These are phyloP conservation scores for Idaea biselata DNA, from an alignment of 2,888 invertebrate species.

Conservation along the genomic window DNA sequence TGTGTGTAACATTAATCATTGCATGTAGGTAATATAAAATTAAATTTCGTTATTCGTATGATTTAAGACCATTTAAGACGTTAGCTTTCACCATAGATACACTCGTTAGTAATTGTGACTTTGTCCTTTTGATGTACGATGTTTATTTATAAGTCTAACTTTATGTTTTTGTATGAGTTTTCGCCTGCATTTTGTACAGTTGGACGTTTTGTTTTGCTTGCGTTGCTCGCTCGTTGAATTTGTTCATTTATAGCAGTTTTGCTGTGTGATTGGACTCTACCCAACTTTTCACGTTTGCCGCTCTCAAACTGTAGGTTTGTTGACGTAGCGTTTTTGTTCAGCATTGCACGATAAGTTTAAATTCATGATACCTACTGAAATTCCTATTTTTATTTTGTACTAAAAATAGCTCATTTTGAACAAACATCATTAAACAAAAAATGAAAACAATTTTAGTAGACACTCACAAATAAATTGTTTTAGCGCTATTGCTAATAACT, in stretches of 20 bases:
- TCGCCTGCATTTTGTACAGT: conserved; percentile 6
- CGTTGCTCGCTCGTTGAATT: conserved; percentile 18
- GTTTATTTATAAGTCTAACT: not conserved
- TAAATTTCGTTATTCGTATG: not conserved
- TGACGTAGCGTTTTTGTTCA: not conserved
- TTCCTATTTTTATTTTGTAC: not conserved
- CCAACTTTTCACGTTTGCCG: not conserved
- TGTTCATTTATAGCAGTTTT: conserved; percentile 10
- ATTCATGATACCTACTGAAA: not conserved
- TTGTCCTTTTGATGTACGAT: not conserved
- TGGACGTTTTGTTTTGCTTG: conserved; percentile 11
- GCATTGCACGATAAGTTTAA: not conserved
- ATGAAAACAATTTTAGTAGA: too few relatives aligned
- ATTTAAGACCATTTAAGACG: not conserved
- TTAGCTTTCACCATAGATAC: not conserved
- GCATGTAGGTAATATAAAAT: not conserved
- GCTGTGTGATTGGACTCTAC: not conserved
- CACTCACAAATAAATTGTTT: too few relatives aligned
- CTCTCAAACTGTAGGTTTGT: not conserved
- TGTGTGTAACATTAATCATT: too few relatives aligned
- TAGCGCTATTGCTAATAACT: too few relatives aligned
- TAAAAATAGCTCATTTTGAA: not conserved
- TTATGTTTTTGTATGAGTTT: conserved; percentile 7
- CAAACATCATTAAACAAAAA: not conserved
- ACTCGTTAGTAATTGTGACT: not conserved